Conservation (phyloP, 1,140 invertebrate genomes). For the Bradysia coprophila region DNA sequence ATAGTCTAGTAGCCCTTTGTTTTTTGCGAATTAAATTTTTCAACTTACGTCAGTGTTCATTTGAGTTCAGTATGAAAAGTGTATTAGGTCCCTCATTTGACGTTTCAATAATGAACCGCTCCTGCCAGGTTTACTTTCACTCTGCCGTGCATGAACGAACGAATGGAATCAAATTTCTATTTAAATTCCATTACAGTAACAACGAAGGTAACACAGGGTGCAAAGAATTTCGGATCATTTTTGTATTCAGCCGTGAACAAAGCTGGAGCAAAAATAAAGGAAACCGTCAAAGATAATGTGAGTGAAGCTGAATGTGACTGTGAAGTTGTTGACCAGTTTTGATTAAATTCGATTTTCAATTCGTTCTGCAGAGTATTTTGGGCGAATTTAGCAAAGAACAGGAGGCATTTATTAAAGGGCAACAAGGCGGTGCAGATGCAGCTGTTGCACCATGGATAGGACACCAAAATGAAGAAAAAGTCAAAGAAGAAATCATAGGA, state of each 20-base stretch:
- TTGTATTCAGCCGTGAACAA: constrained; percentile 80
- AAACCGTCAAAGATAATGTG: constrained; percentile 90
- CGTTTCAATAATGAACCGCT: no score
- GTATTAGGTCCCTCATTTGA: no score
- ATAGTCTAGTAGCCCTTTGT: no score
- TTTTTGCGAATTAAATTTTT: no score
- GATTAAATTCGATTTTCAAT: not conserved
- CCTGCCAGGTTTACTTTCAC: no score
- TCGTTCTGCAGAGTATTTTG: constrained; percentile 63
- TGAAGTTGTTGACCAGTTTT: not conserved
- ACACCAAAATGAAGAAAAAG: constrained; percentile 65
- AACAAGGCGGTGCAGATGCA: constrained; percentile 53
- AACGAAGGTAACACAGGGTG: constrained; percentile 77
- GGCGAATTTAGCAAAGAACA: constrained; percentile 94
- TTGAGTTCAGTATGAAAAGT: constrained; percentile 15
- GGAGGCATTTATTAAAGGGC: constrained; percentile 80
- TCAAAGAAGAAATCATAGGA: constrained; percentile 88
- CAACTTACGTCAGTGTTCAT: no score
- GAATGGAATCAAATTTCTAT: constrained; percentile 7
- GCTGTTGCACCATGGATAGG: constrained; percentile 84
- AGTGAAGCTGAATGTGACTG: constrained; percentile 28
- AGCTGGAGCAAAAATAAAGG: constrained; percentile 84
- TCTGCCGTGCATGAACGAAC: no score
- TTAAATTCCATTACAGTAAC: constrained; percentile 38
- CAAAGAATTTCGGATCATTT: constrained; percentile 82